Evolutionary conservation across 2,113 vertebrate genomes (phyloP).

Genomic region (Kryptolebias marmoratus): DNA sequence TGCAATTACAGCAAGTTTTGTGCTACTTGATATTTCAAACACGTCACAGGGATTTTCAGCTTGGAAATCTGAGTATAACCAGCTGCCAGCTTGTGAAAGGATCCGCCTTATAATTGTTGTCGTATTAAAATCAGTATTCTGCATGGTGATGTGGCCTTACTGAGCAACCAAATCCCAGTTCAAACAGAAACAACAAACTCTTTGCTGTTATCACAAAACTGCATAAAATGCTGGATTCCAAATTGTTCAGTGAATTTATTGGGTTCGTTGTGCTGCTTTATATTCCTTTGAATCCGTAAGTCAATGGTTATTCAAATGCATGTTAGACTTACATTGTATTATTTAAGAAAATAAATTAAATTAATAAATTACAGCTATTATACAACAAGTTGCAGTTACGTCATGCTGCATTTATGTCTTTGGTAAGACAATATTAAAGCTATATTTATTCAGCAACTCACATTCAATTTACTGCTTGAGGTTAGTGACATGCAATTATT

Average conservation of each 20-base stretch:
- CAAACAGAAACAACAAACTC: constrained; percentile 15
- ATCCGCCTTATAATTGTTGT: constrained; percentile 50
- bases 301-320: neutral
- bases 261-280: constrained; percentile 46
- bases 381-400: constrained; percentile 52
- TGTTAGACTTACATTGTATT: neutral
- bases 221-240: constrained; percentile 12
- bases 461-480: neutral
- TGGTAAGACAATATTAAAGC: constrained; percentile 1
- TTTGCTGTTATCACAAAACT: constrained; percentile 12
- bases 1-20: constrained; percentile 36
- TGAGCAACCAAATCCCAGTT: constrained; percentile 30
- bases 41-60: constrained; percentile 47
- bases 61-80: constrained; percentile 28
- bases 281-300: constrained; percentile 40
- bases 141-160: constrained; percentile 11
- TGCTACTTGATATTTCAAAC: constrained; percentile 56
- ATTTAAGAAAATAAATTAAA: constrained; percentile 54
- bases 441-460: neutral
- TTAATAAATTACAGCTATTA: constrained; percentile 72
- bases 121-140: constrained; percentile 42
- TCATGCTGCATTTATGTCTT: constrained; percentile 52
- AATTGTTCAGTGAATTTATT: constrained; percentile 18
- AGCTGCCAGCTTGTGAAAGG: constrained; percentile 26
- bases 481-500: no score